Evolutionary conservation across 2,113 vertebrate genomes (phyloP).

Genomic region (Orcinus orca): DNA sequence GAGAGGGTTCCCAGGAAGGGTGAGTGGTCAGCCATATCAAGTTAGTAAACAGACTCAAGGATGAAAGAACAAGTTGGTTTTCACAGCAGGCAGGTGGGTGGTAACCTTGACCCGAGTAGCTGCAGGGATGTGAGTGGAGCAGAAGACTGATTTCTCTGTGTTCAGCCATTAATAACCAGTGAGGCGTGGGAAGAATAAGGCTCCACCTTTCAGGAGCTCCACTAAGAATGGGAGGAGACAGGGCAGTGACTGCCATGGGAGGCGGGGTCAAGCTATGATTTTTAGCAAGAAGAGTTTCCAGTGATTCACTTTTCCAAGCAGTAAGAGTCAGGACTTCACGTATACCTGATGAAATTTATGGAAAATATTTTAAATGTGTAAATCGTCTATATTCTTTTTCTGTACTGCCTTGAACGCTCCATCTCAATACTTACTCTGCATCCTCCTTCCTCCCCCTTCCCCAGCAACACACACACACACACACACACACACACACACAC

Average conservation of each 20-base stretch:
- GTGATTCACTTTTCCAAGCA: background rate
- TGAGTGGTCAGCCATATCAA: background rate
- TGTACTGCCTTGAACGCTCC: background rate
- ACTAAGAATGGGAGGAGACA: background rate
- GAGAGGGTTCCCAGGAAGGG: background rate
- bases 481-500: background rate
- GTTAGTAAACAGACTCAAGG: background rate
- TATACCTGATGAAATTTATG: background rate
- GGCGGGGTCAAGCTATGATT: background rate
- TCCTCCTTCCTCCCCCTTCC: background rate
- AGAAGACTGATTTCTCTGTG: background rate
- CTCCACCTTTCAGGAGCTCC: background rate
- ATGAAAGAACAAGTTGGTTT: background rate
- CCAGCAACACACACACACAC: background rate
- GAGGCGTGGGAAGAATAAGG: background rate
- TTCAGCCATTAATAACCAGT: background rate
- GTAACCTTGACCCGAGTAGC: background rate
- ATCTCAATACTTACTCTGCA: background rate
- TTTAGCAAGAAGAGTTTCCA: conserved; percentile 4
- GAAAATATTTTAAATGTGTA: background rate
- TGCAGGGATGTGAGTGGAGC: background rate
- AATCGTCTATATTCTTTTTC: background rate
- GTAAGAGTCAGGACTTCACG: background rate
- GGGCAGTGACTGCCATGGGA: background rate
- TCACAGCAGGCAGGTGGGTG: background rate